Base-by-base conservation (phyloP, 1,140 invertebrate genomes). In the Lamellibrachia luymesi region DNA sequence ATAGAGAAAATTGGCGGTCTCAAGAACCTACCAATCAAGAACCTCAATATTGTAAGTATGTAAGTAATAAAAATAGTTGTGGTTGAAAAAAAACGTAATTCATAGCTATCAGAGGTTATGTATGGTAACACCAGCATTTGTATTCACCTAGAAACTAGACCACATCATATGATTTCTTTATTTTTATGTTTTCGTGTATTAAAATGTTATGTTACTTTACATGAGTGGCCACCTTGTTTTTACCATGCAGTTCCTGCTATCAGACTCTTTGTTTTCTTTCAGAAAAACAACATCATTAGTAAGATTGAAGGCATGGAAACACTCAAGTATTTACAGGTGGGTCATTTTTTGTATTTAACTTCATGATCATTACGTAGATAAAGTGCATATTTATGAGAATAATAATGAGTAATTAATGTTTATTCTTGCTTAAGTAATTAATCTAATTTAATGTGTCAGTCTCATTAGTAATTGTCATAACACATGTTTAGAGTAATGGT, bases 251-350 rank as follows among this genome's bases (percentile, higher is more conserved):
- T 49, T 8, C 25, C 50, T 52, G 50, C 2, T 27, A 80, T 80
- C 64, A 17, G 7, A 38, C 38, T 38, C 91, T 94, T 4, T 92
- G 92, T 94, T 93, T 92, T 93, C 50, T 94, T 95, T 51, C 94
- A 96, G 96, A 95, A 95, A 92, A 95, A 95, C 93, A 96, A 96
- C 94, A 94, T 95, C 80, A 94, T 96, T 64, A 95, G 94, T 64
- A 95, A 94, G 92, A 95, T 96, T 90, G 95, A 96, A 94, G 95
- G 96, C 92, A 50, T 96, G 6, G 94, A 96, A 90, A 94, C 94
- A n/a, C 93, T 96, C 13, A 94, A 93, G 90, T 93, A 94, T 27
- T 94, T 96, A 51, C 93, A 94, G 94, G 95, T 95, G 94, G 94
- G 93, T 64, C 25, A 10, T 6, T 10, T 17, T 22, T 80, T 38